Evolutionary conservation across 2,888 invertebrate species (phyloP).

Genomic region (Hirudinaria manillensis): DNA sequence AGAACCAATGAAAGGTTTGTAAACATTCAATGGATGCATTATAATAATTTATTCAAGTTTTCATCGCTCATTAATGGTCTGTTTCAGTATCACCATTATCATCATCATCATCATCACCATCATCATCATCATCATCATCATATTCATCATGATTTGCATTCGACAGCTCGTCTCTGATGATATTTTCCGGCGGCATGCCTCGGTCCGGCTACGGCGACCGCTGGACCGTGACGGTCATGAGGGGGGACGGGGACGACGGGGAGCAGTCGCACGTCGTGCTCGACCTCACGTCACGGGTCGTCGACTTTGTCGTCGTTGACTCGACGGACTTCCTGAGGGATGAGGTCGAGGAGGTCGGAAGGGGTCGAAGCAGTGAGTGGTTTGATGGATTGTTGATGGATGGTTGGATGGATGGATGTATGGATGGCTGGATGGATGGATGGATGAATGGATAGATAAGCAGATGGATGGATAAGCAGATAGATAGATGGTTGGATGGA

Average conservation of each 20-base stretch:
- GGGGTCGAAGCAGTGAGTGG: neutral
- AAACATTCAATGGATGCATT: neutral
- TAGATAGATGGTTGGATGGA: too few relatives aligned
- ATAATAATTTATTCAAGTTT: too few relatives aligned
- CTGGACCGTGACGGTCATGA: constrained; percentile 75
- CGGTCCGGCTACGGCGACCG: constrained; percentile 86
- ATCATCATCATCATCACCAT: neutral
- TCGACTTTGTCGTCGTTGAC: constrained; percentile 59
- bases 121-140: too few relatives aligned
- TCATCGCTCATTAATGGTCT: too few relatives aligned
- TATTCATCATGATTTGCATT: too few relatives aligned
- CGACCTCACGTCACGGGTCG: constrained; percentile 88
- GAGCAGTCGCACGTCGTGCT: constrained; percentile 56
- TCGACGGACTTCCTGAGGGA: neutral
- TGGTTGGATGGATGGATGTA: neutral
- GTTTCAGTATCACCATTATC: too few relatives aligned
- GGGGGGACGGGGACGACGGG: constrained; percentile 42
- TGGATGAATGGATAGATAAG: too few relatives aligned
- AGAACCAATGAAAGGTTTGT: constrained; percentile 51
- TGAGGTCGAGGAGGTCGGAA: constrained; percentile 8
- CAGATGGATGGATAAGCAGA: too few relatives aligned
- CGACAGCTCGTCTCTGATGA: constrained; percentile 56
- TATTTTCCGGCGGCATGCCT: constrained; percentile 88
- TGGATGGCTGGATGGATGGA: neutral
- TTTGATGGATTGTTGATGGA: neutral